Evolutionary conservation across 2,888 invertebrate species (phyloP).

Genomic region (Escarpia spicata): DNA sequence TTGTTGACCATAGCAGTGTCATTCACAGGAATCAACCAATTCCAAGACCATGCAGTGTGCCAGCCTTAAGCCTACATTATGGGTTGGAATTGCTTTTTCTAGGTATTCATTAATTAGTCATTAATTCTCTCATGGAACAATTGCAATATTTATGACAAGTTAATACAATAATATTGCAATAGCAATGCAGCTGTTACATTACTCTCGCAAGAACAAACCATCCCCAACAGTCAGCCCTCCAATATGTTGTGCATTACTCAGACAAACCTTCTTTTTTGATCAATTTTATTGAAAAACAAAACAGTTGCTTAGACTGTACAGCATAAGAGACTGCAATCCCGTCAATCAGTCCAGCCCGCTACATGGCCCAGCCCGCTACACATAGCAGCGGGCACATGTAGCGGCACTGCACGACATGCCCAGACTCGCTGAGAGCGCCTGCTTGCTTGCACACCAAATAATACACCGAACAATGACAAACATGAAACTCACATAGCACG

Average conservation of each 20-base stretch:
- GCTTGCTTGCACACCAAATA: background rate
- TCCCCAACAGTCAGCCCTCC: background rate
- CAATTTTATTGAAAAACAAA: background rate
- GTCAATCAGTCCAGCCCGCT: background rate
- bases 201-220: too few species aligned
- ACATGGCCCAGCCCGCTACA: background rate
- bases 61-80: too few species aligned
- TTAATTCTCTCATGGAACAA: too few species aligned
- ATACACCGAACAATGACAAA: background rate
- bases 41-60: too few species aligned
- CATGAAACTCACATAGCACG: conserved; percentile 9
- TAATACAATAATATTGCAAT: too few species aligned
- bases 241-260: background rate
- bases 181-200: too few species aligned
- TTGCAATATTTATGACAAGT: too few species aligned
- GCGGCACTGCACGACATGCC: background rate
- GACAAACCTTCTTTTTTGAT: background rate
- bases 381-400: background rate
- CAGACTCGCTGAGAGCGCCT: background rate
- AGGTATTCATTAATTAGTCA: too few species aligned
- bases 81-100: too few species aligned
- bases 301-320: conserved; percentile 9
- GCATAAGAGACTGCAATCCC: background rate
- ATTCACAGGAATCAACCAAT: too few species aligned
- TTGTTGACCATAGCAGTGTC: too few species aligned